Base-by-base conservation (phyloP, 1,140 invertebrate species). In the Gonioctena quinquepunctata region DNA sequence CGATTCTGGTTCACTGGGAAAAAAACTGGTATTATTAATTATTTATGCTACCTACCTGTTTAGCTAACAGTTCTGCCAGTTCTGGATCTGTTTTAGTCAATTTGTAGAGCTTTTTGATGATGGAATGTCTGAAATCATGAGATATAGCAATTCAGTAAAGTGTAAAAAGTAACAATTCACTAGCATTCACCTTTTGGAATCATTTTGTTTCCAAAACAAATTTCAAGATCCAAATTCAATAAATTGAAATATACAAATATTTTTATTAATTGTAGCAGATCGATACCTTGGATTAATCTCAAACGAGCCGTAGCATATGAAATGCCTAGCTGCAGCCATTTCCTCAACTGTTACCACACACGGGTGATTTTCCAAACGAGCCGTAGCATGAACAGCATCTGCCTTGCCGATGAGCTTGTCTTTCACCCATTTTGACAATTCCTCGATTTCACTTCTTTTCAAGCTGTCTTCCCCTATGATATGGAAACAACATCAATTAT, bases 271-370 rank as follows among this genome's bases (percentile, higher is more conserved):
- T n/a, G n/a, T n/a, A n/a, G n/a, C n/a, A n/a, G n/a, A n/a, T n/a
- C n/a, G n/a, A n/a, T n/a, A n/a, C n/a, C n/a, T n/a, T n/a, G n/a
- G n/a, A n/a, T n/a, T n/a, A n/a, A n/a, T n/a, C n/a, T n/a, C n/a
- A n/a, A n/a, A n/a, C n/a, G n/a, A n/a, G n/a, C n/a, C n/a, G n/a
- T n/a, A n/a, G n/a, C n/a, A n/a, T n/a, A 99, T 91, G 77, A 99
- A 98, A 83, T 99, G 96, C 69, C 97, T 85, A 0, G 96, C 96
- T 7, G 95, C 93, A 0, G 94, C 96, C 96, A 99, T 98, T 84
- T 99, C 96, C 77, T 95, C 92, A 0, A 98, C 94, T 1, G 95
- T 97, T 0, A 99, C 89, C 1, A 97, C 92, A 82, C 96, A 98
- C 0, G 97, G 96, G 86, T 99, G 96, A 1, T 89, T 88, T 67